Base-by-base conservation (phyloP, 2,888 invertebrate genomes). In the Stenodema calcarata region DNA sequence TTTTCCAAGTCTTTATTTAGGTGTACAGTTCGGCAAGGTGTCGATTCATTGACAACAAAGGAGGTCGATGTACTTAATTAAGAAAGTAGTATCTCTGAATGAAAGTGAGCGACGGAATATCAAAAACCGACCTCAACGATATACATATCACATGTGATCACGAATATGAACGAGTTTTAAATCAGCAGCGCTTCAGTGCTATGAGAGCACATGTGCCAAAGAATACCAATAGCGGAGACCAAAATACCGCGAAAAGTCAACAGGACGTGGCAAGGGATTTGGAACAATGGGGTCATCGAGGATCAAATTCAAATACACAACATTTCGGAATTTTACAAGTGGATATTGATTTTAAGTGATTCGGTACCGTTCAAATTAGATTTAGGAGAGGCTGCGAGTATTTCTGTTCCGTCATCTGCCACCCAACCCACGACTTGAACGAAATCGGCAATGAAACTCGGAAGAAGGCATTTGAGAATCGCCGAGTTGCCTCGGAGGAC, bases 361-460 rank as follows among this genome's bases (percentile, higher is more conserved):
- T 35, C 35, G 35, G n/a, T 54, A 80, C 80, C 80, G 18, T 44
- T 50, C 18, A 47, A 80, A n/a, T 80, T 54, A 3, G 42, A 12
- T 69, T 62, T 41, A 12, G 82, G 18, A 16, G 83, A 42, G 2
- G 76, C 4, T 54, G 35, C 16, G n/a, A 44, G 30, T 6, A 62
- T 41, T 41, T 86, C 86, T 3, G 27, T 92, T 89, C 93, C 93
- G 90, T 95, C 95, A 90, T 95, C 95, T 76, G 91, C 90, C 89
- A 95, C 91, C 96, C 96, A 96, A 90, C 95, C 94, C 90, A 95
- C 93, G 89, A 96, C 94, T 90, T 94, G 93, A 88, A 96, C 95
- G 91, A 96, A 96, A 93, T 96, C 96, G 54, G 95, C 94, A 88
- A 96, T 96, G 91, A 96, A 96, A 90, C 96, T 96, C 87, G 96